Evolutionary conservation across 2,113 vertebrate species (phyloP).

Genomic region (Pseudopodoces humilis): DNA sequence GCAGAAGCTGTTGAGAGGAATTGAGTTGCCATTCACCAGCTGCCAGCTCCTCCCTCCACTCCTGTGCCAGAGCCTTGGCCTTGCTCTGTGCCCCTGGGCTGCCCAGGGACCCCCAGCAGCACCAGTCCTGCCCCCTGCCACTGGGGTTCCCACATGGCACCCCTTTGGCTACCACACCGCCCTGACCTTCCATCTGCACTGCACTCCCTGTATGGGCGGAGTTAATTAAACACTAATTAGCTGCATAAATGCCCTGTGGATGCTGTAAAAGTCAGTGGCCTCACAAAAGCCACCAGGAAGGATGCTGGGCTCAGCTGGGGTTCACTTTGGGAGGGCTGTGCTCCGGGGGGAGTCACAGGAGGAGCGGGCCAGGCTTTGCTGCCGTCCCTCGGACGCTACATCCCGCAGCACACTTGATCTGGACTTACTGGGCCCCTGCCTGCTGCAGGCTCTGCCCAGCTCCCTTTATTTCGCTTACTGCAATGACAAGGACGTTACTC

Average conservation of each 20-base stretch:
- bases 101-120: not conserved
- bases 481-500: not conserved
- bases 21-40: not conserved
- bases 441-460: slow-evolving; percentile 23
- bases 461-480: not conserved
- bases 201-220: not conserved
- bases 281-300: not conserved
- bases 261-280: not conserved
- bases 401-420: not conserved
- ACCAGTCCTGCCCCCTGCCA: not conserved
- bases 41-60: not conserved
- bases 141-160: not conserved
- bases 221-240: not conserved
- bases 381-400: not conserved
- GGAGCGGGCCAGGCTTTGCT: not conserved
- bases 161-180: not conserved
- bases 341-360: not conserved
- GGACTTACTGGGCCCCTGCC: not conserved
- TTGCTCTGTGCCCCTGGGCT: not conserved
- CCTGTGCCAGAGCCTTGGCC: not conserved
- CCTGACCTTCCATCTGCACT: not conserved
- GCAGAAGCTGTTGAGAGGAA: not conserved
- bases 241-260: not conserved
- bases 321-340: slow-evolving; percentile 8
- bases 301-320: not conserved